phyloP scores from a whole-genome alignment of 1,140 invertebrate species.

The Agraylea sexmaculata region DNA sequence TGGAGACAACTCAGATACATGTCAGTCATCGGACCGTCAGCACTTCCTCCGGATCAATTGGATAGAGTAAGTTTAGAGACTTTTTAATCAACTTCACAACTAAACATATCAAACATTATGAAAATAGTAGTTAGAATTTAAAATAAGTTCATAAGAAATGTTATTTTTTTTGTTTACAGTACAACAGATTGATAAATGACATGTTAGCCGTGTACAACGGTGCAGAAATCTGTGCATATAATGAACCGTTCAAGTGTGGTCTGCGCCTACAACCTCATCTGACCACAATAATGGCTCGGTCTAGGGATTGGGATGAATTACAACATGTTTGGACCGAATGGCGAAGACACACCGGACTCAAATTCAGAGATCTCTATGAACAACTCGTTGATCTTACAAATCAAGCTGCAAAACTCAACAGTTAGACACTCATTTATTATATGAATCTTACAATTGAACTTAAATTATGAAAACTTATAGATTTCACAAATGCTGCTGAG shows the following conservation, averaged over 20 bases:
- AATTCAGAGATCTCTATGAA: constrained; percentile 69
- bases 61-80: constrained; percentile 54
- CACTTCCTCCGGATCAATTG: constrained; percentile 68
- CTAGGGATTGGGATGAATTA: constrained; percentile 72
- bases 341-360: constrained; percentile 64
- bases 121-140: constrained; percentile 1
- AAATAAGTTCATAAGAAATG: constrained; percentile 3
- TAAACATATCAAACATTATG: constrained; percentile 6
- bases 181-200: constrained; percentile 73
- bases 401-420: constrained; percentile 73
- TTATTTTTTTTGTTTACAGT: constrained; percentile 43
- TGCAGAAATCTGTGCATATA: constrained; percentile 74
- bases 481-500: constrained; percentile 68
- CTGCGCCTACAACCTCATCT: constrained; percentile 70
- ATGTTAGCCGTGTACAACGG: constrained; percentile 81
- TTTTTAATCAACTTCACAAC: constrained; percentile 1
- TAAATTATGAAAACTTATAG: constrained; percentile 35
- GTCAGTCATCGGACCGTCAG: constrained; percentile 71
- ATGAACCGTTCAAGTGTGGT: constrained; percentile 70
- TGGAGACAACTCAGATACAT: constrained; percentile 65
- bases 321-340: constrained; percentile 81
- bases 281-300: constrained; percentile 54
- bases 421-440: constrained; percentile 42
- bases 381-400: constrained; percentile 77
- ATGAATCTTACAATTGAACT: neutral